Base-by-base conservation (phyloP, 1,140 invertebrate genomes). In the Pentalonia nigronervosa region DNA sequence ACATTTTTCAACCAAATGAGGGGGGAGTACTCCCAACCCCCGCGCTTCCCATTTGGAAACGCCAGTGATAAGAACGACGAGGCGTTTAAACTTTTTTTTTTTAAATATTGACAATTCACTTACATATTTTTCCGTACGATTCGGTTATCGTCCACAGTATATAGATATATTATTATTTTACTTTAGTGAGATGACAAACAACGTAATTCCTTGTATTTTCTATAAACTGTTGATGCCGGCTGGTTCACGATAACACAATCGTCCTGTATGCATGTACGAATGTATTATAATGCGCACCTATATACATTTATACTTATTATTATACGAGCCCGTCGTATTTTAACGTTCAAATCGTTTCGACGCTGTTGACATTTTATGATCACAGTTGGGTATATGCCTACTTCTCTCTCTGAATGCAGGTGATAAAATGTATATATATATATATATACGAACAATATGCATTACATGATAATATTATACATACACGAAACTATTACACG, bases 271-370 rank as follows among this genome's bases (percentile, higher is more conserved):
- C 56, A 11, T 14, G 56, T 67, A 76, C 60, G 14, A 76, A 76
- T 76, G 60, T 7, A n/a, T n/a, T 17, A 76, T 17, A 76, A 4
- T 76, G n/a, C n/a, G n/a, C 14, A 14, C 14, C 60, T n/a, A 60
- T 76, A 76, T n/a, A n/a, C n/a, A 30, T 60, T 14, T 67, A 67
- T 67, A 30, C 11, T n/a, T n/a, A 76, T n/a, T n/a, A 76, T n/a
- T 67, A 67, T 67, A 67, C 60, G 60, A 76, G 60, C 30, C 60
- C 30, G 60, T 76, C 60, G 60, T n/a, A 76, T 76, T 76, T 67
- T 76, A 76, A 76, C 60, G 60, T 76, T 76, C 60, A 76, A 76
- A 76, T 76, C 60, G 60, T 76, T 76, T 76, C 60, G 60, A 76
- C 60, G n/a, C 60, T 76, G 60, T 76, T 76, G 60, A 76, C 60